Percentiles rank a stretch among this genome's conserved stretches.
phyloP scores from a whole-genome alignment of 2,113 vertebrate genomes.

The Labeo catla region DNA sequence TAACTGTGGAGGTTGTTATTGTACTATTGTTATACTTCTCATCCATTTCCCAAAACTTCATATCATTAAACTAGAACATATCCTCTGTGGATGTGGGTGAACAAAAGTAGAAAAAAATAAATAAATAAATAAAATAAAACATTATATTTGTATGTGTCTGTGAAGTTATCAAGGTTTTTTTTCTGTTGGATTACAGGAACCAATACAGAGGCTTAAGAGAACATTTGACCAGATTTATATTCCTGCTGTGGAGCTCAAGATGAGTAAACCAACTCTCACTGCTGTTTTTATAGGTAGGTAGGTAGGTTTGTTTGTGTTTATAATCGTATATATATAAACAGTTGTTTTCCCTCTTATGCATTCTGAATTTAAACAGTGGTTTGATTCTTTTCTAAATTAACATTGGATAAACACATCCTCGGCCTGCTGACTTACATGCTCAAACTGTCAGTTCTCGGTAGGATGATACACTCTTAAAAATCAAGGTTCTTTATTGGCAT shows the following conservation, averaged over 20 bases:
- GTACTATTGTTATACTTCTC: background rate
- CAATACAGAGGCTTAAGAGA: background rate
- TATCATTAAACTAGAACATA: background rate
- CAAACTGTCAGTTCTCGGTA: too few species aligned
- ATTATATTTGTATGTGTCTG: background rate
- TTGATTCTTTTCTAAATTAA: too few species aligned
- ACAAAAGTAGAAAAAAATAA: too few species aligned
- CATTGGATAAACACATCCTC: too few species aligned
- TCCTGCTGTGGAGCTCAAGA: constrained; percentile 60
- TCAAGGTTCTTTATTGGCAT: too few species aligned
- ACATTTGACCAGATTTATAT: constrained; percentile 57
- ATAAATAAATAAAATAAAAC: too few species aligned
- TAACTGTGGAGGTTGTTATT: background rate
- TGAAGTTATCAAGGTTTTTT: background rate
- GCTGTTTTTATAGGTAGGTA: constrained; percentile 62
- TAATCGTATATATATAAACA: background rate
- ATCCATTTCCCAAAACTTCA: too few species aligned
- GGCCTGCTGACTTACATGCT: too few species aligned
- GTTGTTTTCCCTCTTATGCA: background rate
- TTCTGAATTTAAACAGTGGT: background rate
- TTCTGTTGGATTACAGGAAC: constrained; percentile 8
- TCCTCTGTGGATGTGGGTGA: background rate
- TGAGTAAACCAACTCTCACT: constrained; percentile 65
- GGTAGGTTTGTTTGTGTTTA: constrained; percentile 1
- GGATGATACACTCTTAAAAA: too few species aligned